These are phyloP conservation scores for Sycophaga agraensis DNA, from an alignment of 1,140 invertebrate species.

Conservation along the genomic window DNA sequence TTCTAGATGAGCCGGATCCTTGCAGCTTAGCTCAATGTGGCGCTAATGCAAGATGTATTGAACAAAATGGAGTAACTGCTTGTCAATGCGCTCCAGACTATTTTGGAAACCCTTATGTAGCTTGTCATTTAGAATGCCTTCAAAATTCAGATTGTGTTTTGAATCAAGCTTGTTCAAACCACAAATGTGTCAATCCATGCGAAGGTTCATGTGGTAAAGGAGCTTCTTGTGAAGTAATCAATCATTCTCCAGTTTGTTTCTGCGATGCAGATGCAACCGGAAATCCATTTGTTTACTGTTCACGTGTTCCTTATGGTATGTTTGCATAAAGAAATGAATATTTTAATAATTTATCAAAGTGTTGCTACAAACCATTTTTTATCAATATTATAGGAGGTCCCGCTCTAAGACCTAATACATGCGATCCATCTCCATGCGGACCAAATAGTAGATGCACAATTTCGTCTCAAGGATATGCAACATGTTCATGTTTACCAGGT, in stretches of 20 bases:
- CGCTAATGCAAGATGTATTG: slow-evolving; percentile 72
- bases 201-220: slow-evolving; percentile 73
- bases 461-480: slow-evolving; percentile 69
- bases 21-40: slow-evolving; percentile 74
- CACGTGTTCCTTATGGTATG: slow-evolving; percentile 38
- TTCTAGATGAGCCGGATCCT: slow-evolving; percentile 59
- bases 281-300: slow-evolving; percentile 77
- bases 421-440: slow-evolving; percentile 74
- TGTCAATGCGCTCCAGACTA: slow-evolving; percentile 70
- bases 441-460: slow-evolving; percentile 75
- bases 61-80: slow-evolving; percentile 60
- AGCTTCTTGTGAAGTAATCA: slow-evolving; percentile 73
- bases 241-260: slow-evolving; percentile 77
- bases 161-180: slow-evolving; percentile 72
- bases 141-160: slow-evolving; percentile 74
- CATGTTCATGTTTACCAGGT: slow-evolving; percentile 78
- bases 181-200: slow-evolving; percentile 80
- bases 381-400: slow-evolving; percentile 20
- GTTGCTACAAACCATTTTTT: too few species aligned
- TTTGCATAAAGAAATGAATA: slow-evolving; percentile 18
- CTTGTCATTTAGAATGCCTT: slow-evolving; percentile 76
- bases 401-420: slow-evolving; percentile 41
- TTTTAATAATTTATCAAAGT: slow-evolving; percentile 1
- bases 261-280: slow-evolving; percentile 72
- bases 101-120: slow-evolving; percentile 73